Evolutionary conservation across 2,113 vertebrate species (phyloP), one percentile per base, ranked within the genome.

Genomic region (Oncorhynchus mykiss): DNA sequence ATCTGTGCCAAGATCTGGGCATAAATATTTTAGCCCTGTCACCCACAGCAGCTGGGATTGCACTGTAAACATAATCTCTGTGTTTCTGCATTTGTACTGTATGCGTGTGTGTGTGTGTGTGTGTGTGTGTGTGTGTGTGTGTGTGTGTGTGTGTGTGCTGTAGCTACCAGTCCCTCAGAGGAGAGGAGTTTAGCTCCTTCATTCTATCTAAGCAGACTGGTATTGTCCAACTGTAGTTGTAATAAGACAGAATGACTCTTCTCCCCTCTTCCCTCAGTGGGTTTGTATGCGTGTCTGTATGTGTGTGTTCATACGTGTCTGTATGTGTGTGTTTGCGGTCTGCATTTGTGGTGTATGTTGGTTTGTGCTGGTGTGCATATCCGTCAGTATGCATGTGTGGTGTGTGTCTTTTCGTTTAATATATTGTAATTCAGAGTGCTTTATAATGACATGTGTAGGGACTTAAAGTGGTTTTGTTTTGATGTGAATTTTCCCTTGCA

Each of bases 1-100:
- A 78, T 74, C 82, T n/a, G 27, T 62, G 80, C 77, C 78, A 89
- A 88, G 83, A 87, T 91, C 68, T 80, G 70, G 48, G 74, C 76
- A 91, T 90, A 85, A 90, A 90, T 92, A 90, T 90, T 89, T 91
- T 75, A 92, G 73, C 81, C 78, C 67, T 78, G 78, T 88, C 84
- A 85, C 83, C 77, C 87, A 65, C 84, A 79, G 81, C 86, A 86
- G 83, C 83, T 87, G 80, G 80, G 77, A 66, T 80, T 84, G 80
- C 68, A 67, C 78, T 54, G 84, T 31, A 75, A 72, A 82, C 80
- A 81, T 77, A 73, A 74, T 78, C 48, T 86, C 81, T 81, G 39
- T 74, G 24, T 65, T 79, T 72, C 65, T 70, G 3, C 51, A 59
- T 24, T 25, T 74, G 69, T 76, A 72, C 8, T 69, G 27, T 70